Base-by-base conservation (phyloP, 2,888 invertebrate species). In the Halocaridina rubra region DNA sequence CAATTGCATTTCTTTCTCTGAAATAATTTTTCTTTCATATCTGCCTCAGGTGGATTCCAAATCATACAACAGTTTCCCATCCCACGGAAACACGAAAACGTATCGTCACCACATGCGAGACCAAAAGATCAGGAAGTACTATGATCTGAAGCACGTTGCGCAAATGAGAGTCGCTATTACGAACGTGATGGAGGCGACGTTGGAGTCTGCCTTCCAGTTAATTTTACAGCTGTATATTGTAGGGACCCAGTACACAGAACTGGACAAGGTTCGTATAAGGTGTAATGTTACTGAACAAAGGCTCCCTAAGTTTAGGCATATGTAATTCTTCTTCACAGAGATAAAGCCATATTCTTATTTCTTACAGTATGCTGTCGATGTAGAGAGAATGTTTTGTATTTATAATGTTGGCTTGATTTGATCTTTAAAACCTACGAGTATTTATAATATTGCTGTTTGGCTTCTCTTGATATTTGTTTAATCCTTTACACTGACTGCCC, bases 81-180 rank as follows among this genome's bases (percentile, higher is more conserved):
- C 77, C n/a, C 81, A 81, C 33, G 86, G 86, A 3, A 64, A 82
- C 27, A 82, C 79, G 32, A 86, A 86, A 75, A 86, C 86, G 1
- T 86, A 84, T 59, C 80, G 85, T 7, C 88, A 88, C 69, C 85
- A 86, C 80, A 80, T 85, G 79, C 33, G 86, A 27, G 88, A 88
- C 75, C 82, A 80, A 81, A 86, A 88, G 46, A 88, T 88, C 16
- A 76, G 88, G 27, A 88, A 88, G 69, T 88, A 85, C 59, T 88
- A 88, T 46, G 88, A 88, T 61, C 75, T 88, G 69, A 88, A 88
- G 74, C 88, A 88, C n/a, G 88, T 88, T 13, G 88, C 88, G 1
- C 88, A 88, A 32, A 88, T 88, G 88, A 33, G 88, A 5, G 88
- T 88, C 7, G 88, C 88, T n/a, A 88, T 88, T 33, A 88, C 88